Evolutionary conservation across 2,113 vertebrate genomes (phyloP).

Genomic region (Heliornis fulica): DNA sequence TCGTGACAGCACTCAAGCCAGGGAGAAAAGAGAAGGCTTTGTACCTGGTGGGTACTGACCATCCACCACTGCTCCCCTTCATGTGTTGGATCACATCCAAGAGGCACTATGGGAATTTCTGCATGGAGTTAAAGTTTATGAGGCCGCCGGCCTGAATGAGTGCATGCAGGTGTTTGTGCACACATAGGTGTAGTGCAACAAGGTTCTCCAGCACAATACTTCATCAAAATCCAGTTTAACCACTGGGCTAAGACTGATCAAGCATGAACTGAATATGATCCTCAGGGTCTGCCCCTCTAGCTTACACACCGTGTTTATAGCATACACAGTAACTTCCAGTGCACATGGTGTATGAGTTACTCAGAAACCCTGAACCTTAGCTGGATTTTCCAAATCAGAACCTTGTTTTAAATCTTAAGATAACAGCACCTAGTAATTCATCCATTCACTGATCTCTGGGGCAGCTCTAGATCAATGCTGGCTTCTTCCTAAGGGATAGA

Average conservation of each 20-base stretch:
- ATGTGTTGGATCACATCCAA: background rate
- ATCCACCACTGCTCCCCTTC: background rate
- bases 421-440: background rate
- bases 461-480: background rate
- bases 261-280: background rate
- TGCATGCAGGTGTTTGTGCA: background rate
- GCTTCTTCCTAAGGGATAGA: background rate
- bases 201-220: background rate
- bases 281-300: background rate
- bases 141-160: background rate
- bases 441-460: background rate
- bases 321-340: background rate
- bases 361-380: background rate
- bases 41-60: constrained; percentile 17
- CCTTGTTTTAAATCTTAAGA: background rate
- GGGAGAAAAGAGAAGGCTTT: constrained; percentile 29
- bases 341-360: background rate
- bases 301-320: background rate
- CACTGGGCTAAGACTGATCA: background rate
- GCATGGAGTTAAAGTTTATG: constrained; percentile 15
- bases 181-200: background rate
- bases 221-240: background rate
- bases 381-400: constrained; percentile 25
- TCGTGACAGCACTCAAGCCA: background rate
- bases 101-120: constrained; percentile 31